Conservation (phyloP, 2,113 vertebrate genomes). For the Strix uralensis region DNA sequence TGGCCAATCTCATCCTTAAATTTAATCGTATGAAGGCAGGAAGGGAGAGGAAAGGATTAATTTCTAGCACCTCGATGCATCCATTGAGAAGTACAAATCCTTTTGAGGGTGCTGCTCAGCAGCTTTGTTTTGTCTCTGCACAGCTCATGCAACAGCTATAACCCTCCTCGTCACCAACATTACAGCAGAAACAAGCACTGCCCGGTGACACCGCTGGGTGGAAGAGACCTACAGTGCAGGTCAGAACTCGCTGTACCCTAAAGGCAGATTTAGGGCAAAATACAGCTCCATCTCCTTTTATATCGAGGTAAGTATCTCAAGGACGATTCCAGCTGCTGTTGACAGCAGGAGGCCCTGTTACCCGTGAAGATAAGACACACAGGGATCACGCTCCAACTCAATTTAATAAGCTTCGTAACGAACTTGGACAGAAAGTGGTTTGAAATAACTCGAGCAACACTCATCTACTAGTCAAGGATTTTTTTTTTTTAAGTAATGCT, state of each 20-base stretch:
- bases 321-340: not conserved
- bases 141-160: not conserved
- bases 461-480: constrained; percentile 19
- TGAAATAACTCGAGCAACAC: constrained; percentile 25
- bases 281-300: accelerated
- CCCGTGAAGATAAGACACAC: constrained; percentile 2
- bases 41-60: not conserved
- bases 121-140: not conserved
- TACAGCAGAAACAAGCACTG: not conserved
- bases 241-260: not conserved
- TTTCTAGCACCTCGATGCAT: accelerated
- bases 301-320: not conserved
- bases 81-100: not conserved
- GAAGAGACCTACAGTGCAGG: not conserved
- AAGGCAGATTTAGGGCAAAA: not conserved
- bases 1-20: not conserved
- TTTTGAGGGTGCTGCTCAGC: not conserved
- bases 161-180: accelerated
- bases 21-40: not conserved
- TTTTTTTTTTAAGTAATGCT: constrained; percentile 41
- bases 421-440: constrained; percentile 39
- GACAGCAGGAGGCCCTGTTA: not conserved
- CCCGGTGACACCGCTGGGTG: not conserved
- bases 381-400: constrained; percentile 42
- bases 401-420: constrained; percentile 45